phyloP scores from a whole-genome alignment of 1,140 invertebrate species.

The Metopolophium dirhodum region DNA sequence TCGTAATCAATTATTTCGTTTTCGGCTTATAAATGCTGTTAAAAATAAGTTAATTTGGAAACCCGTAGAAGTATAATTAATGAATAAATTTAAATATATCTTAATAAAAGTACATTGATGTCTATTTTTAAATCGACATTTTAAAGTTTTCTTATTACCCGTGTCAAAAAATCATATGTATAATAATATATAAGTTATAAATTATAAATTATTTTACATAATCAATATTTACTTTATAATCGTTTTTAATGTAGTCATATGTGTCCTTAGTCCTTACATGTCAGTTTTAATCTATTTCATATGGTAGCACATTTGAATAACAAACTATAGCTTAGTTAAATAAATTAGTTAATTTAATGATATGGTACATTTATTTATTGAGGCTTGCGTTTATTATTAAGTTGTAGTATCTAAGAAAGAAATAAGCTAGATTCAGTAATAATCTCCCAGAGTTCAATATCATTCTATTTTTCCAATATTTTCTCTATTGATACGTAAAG shows the following conservation, averaged over 20 bases:
- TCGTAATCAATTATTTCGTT: not conserved
- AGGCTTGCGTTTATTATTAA: not conserved
- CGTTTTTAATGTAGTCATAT: not conserved
- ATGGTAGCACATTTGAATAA: not conserved
- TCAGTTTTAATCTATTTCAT: not conserved
- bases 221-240: not conserved
- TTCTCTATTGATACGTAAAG: not conserved
- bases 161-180: too few relatives aligned
- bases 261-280: not conserved
- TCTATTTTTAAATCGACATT: not conserved
- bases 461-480: constrained; percentile 22
- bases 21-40: not conserved
- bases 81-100: not conserved
- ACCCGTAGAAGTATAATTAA: too few relatives aligned
- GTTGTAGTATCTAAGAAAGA: not conserved
- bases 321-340: not conserved
- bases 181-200: not conserved
- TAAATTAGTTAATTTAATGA: not conserved
- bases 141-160: not conserved
- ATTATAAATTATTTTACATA: not conserved
- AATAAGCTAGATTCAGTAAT: not conserved
- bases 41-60: not conserved
- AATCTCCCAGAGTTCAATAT: not conserved
- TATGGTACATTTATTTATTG: not conserved
- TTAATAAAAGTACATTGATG: not conserved